phyloP scores from a whole-genome alignment of 2,797 vertebrate species.

The Myotis vivesi region DNA sequence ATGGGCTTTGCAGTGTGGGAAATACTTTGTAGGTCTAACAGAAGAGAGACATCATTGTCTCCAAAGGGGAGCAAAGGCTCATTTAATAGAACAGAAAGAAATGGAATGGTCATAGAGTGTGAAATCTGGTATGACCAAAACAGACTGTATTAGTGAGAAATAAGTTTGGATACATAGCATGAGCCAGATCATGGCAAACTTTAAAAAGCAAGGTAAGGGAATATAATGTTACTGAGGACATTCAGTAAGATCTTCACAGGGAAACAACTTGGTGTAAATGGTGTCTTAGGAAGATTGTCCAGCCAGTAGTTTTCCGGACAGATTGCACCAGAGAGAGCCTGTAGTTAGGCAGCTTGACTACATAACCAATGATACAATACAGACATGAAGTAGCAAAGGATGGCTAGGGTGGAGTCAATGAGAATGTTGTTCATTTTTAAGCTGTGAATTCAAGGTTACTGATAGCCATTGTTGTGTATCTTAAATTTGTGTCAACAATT shows the following conservation, averaged over 20 bases:
- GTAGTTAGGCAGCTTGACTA: not conserved
- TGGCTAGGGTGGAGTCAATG: not conserved
- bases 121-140: not conserved
- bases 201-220: not conserved
- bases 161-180: not conserved
- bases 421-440: not conserved
- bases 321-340: not conserved
- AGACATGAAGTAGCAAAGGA: not conserved
- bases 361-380: not conserved
- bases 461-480: not conserved
- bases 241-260: not conserved
- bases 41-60: not conserved
- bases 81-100: not conserved
- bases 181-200: not conserved
- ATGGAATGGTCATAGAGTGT: not conserved
- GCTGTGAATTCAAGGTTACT: not conserved
- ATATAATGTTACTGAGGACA: not conserved
- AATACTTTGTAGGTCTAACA: not conserved
- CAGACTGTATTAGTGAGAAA: not conserved
- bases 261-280: not conserved
- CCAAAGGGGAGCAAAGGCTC: not conserved
- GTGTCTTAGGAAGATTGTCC: not conserved
- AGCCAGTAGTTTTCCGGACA: not conserved
- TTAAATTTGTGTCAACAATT: conserved; percentile 34
- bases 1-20: not conserved